Evolutionary conservation across 2,797 vertebrate species (phyloP).

Genomic region (Enteromius treurensis): DNA sequence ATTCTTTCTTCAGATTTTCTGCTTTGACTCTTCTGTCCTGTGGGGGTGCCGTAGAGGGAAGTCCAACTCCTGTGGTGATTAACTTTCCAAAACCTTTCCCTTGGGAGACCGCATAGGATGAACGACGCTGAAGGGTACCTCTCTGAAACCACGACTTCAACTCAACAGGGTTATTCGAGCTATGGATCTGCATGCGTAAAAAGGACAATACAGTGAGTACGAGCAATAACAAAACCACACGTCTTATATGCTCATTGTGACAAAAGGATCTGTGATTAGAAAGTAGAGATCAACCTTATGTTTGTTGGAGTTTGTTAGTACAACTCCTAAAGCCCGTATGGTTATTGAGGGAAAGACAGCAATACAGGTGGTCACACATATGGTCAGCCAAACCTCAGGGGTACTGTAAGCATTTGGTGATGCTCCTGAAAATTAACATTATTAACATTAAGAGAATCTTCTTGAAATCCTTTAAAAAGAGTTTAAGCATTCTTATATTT

Average conservation of each 20-base stretch:
- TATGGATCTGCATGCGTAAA: constrained; percentile 72
- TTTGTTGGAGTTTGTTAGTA: constrained; percentile 58
- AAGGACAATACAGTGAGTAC: not conserved
- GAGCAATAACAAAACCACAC: not conserved
- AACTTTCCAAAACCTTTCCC: constrained; percentile 75
- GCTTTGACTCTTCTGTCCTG: constrained; percentile 56
- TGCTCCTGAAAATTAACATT: constrained; percentile 71
- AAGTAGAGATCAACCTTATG: constrained; percentile 71
- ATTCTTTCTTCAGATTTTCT: constrained; percentile 32
- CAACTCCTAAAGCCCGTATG: constrained; percentile 61
- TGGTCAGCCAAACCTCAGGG: constrained; percentile 80
- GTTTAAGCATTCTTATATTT: not conserved
- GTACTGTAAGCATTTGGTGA: constrained; percentile 74
- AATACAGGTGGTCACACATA: constrained; percentile 79
- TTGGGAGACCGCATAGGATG: constrained; percentile 86
- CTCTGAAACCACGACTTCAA: constrained; percentile 67
- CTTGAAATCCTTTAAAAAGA: not conserved
- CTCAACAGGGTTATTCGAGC: constrained; percentile 60
- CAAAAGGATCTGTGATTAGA: not conserved
- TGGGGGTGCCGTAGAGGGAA: constrained; percentile 27
- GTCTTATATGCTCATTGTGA: not conserved
- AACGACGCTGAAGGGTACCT: constrained; percentile 68
- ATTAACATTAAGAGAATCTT: not conserved
- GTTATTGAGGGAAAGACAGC: constrained; percentile 81
- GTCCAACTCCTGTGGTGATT: constrained; percentile 70